These are phyloP conservation scores for Chrysomela aeneicollis DNA, from an alignment of 2,888 invertebrate genomes.

Conservation along the genomic window DNA sequence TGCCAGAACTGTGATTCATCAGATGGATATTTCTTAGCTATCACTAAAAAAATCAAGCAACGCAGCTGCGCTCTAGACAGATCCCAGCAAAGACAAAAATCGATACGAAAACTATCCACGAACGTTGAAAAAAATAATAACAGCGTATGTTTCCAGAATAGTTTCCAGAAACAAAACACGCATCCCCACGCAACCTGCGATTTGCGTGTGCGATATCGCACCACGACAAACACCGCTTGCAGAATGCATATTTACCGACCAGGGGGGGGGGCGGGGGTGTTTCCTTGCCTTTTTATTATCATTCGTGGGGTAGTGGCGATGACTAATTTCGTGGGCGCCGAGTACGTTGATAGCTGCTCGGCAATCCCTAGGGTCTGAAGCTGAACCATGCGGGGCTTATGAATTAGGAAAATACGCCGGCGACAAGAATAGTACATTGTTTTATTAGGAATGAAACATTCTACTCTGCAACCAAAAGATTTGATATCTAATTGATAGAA, in stretches of 20 bases:
- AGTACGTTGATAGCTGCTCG: no score
- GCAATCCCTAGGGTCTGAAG: no score
- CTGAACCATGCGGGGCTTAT: no score
- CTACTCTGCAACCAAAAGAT: no score
- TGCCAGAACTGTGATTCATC: no score
- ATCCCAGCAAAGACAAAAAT: not conserved
- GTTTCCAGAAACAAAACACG: conserved; percentile 19
- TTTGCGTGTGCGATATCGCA: conserved; percentile 27
- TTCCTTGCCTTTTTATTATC: conserved; percentile 10
- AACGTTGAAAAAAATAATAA: conserved; percentile 8
- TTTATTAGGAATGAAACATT: no score
- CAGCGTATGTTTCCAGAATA: conserved; percentile 14
- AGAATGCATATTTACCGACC: conserved; percentile 32
- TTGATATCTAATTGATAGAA: no score
- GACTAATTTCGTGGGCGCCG: not conserved
- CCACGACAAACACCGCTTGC: conserved; percentile 26
- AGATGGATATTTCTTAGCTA: no score
- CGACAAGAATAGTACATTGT: no score
- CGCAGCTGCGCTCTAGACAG: not conserved
- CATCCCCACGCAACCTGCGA: conserved; percentile 18
- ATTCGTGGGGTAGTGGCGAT: not conserved
- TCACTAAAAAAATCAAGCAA: no score
- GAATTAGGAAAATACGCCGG: no score
- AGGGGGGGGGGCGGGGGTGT: conserved; percentile 13
- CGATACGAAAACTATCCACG: not conserved